phyloP scores from a whole-genome alignment of 1,140 invertebrate species.

The Linepithema humile region DNA sequence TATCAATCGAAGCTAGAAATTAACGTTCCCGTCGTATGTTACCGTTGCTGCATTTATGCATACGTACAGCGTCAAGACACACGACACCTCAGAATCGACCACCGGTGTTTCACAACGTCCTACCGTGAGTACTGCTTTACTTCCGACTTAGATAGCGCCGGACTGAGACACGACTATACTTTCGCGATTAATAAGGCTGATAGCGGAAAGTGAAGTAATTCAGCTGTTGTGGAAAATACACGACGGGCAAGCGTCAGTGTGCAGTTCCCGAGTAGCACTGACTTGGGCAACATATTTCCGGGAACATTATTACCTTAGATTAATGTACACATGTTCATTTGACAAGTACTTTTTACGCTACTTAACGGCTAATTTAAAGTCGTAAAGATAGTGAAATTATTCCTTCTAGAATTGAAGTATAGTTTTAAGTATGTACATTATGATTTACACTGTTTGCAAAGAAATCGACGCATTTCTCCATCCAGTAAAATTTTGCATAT shows the following conservation, averaged over 20 bases:
- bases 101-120: constrained; percentile 62
- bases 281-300: constrained; percentile 19
- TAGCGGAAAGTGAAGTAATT: constrained; percentile 77
- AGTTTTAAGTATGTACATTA: not conserved
- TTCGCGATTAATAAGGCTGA: constrained; percentile 80
- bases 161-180: constrained; percentile 66
- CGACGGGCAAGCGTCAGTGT: constrained; percentile 43
- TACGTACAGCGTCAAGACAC: not conserved
- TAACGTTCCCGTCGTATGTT: not conserved
- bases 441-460: too few species aligned
- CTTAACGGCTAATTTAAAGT: not conserved
- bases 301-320: constrained; percentile 34
- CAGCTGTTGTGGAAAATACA: constrained; percentile 65
- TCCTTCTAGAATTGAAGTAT: not conserved
- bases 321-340: constrained; percentile 7
- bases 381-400: not conserved
- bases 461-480: too few species aligned
- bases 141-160: constrained; percentile 77
- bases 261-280: constrained; percentile 37
- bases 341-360: not conserved
- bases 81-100: constrained; percentile 26
- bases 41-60: not conserved
- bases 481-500: too few species aligned
- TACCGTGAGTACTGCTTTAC: constrained; percentile 65
- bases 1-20: not conserved